phyloP scores from a whole-genome alignment of 2,797 vertebrate species.

The Brotogeris chrysoptera region DNA sequence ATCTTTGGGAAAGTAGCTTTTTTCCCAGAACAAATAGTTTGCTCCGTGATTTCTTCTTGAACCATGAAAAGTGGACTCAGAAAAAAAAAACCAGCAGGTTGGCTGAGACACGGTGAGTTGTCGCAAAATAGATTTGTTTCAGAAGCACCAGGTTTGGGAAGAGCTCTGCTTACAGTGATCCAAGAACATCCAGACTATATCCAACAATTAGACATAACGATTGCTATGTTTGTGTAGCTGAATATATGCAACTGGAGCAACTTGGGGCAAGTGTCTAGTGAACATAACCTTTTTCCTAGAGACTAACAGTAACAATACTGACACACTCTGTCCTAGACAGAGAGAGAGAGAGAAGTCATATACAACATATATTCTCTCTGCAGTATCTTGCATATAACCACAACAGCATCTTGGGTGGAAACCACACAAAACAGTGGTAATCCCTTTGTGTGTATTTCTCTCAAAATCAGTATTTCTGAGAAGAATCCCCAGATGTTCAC shows the following conservation, averaged over 20 bases:
- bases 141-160: not conserved
- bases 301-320: not conserved
- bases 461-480: not conserved
- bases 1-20: not conserved
- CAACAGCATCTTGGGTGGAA: not conserved
- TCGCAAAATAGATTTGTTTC: not conserved
- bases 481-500: not conserved
- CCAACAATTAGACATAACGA: not conserved
- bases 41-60: not conserved
- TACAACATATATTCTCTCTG: not conserved
- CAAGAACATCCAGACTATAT: not conserved
- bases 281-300: not conserved
- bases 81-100: not conserved
- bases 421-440: not conserved
- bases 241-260: not conserved
- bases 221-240: not conserved
- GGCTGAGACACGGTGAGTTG: not conserved
- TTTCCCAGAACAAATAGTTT: not conserved
- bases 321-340: not conserved
- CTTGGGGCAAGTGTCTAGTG: not conserved
- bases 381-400: not conserved
- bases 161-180: not conserved
- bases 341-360: not conserved
- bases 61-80: not conserved
- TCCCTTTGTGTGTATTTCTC: not conserved